Conservation (phyloP, 2,113 vertebrate genomes). For the Tupaia chinensis region DNA sequence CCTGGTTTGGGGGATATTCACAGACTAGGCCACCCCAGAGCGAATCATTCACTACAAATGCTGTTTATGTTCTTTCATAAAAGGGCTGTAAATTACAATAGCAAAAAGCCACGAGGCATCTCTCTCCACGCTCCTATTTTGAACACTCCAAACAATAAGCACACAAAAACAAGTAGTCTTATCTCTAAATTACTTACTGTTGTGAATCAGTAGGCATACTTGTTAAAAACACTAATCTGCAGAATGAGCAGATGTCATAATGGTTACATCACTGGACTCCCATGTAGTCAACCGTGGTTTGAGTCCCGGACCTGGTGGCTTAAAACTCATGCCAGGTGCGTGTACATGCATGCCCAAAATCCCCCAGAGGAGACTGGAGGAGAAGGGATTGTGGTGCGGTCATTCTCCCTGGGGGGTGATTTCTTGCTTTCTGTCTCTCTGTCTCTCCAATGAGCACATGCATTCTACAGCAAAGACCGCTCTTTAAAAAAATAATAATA, state of each 20-base stretch:
- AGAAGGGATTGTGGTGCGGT: too few species aligned
- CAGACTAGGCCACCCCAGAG: background rate
- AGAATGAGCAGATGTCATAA: background rate
- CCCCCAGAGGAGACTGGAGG: too few species aligned
- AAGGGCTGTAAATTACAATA: background rate
- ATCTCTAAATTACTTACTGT: background rate
- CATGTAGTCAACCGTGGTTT: too few species aligned
- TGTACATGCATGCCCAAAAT: too few species aligned
- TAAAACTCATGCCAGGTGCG: too few species aligned
- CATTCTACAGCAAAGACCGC: too few species aligned
- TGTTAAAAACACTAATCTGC: background rate
- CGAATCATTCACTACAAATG: background rate
- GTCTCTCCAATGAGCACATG: too few species aligned
- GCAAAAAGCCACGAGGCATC: background rate
- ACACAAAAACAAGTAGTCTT: background rate
- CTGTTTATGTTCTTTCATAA: background rate
- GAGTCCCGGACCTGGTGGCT: too few species aligned
- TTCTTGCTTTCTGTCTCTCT: too few species aligned
- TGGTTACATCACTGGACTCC: too few species aligned
- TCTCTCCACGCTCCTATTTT: background rate
- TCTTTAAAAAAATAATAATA: background rate
- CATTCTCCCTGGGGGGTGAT: too few species aligned
- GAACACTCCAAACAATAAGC: background rate
- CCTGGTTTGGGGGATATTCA: background rate
- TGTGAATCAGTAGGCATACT: background rate